Evolutionary conservation across 2,113 vertebrate genomes (phyloP).

Genomic region (Corvus cornix): DNA sequence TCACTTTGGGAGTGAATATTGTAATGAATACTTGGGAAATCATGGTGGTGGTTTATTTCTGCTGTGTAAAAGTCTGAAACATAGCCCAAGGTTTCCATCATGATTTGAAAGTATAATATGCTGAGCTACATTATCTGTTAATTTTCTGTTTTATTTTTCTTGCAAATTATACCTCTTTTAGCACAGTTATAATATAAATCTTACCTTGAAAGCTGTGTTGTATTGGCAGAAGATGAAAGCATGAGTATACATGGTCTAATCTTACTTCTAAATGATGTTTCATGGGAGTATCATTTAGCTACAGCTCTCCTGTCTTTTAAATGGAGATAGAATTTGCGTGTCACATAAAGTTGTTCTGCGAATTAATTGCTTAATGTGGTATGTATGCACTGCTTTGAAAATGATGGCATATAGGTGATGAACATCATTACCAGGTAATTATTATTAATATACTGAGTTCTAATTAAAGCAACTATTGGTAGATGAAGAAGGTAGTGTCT

Average conservation of each 20-base stretch:
- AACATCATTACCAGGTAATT: background rate
- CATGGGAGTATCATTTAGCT: background rate
- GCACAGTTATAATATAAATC: background rate
- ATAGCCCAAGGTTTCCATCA: background rate
- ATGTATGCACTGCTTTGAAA: background rate
- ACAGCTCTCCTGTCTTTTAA: background rate
- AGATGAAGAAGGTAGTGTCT: background rate
- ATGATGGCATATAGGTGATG: background rate
- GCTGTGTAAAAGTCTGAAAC: background rate
- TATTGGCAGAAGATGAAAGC: background rate
- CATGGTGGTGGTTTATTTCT: background rate
- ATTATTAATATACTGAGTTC: background rate
- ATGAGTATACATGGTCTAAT: background rate
- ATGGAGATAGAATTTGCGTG: background rate
- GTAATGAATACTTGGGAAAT: background rate
- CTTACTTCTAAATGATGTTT: background rate
- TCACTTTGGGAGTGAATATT: background rate
- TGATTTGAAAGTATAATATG: background rate
- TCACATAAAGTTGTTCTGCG: background rate
- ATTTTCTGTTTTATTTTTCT: background rate
- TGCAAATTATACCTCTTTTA: background rate
- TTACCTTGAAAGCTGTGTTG: background rate
- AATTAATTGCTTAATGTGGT: slow-evolving; percentile 4
- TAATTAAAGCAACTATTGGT: background rate
- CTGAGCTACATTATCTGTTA: background rate